These are phyloP conservation scores for Orthonychiurus folsomi DNA, from an alignment of 2,888 invertebrate genomes.

Conservation along the genomic window DNA sequence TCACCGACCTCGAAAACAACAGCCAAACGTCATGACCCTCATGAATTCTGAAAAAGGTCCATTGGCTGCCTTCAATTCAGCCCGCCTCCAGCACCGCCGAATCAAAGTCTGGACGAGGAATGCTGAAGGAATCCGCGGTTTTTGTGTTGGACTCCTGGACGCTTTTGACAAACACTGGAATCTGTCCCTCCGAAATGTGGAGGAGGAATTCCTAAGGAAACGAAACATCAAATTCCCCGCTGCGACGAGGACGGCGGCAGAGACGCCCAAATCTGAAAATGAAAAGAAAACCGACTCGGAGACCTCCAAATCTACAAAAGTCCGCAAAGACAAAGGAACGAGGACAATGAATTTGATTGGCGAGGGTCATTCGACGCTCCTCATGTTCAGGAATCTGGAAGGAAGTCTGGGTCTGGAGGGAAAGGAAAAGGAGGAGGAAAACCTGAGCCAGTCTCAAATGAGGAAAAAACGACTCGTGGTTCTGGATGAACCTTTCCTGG, in stretches of 20 bases:
- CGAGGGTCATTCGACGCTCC: background rate
- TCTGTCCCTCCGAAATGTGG: slow-evolving; percentile 69
- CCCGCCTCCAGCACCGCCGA: slow-evolving; percentile 18
- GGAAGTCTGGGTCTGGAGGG: background rate
- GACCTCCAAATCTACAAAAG: background rate
- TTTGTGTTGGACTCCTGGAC: slow-evolving; percentile 64
- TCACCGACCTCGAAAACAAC: slow-evolving; percentile 23
- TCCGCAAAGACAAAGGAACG: background rate
- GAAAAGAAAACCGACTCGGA: background rate
- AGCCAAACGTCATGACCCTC: slow-evolving; percentile 31
- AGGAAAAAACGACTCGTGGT: slow-evolving; percentile 10
- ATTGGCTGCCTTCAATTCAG: slow-evolving; percentile 22
- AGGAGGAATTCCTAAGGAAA: slow-evolving; percentile 65
- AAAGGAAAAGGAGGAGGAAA: background rate
- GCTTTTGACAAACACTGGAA: slow-evolving; percentile 95
- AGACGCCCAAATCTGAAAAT: background rate
- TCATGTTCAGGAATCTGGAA: background rate
- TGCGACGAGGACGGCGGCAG: background rate
- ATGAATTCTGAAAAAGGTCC: slow-evolving; percentile 30
- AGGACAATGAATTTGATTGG: background rate
- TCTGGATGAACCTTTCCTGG: background rate
- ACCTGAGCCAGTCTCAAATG: background rate
- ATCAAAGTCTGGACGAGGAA: slow-evolving; percentile 64
- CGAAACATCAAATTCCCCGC: slow-evolving; percentile 40
- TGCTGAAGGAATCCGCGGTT: slow-evolving; percentile 62